Percentiles rank a stretch among this genome's conserved stretches.
phyloP scores from a whole-genome alignment of 2,888 invertebrate species.

The Heliconius sara region DNA sequence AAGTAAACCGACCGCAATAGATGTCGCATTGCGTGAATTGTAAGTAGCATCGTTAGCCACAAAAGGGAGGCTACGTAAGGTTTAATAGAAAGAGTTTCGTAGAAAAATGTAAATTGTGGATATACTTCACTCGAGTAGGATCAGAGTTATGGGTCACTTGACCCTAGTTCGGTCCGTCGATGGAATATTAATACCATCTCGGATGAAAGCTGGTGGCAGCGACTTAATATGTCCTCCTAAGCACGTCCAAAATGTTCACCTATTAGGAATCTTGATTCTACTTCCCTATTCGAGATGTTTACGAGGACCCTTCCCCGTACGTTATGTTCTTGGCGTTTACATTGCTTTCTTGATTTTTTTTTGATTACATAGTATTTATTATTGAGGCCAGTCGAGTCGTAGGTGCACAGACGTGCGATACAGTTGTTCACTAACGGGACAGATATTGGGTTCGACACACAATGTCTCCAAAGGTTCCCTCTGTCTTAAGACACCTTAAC shows the following conservation, averaged over 20 bases:
- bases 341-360: not conserved
- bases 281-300: slow-evolving; percentile 25
- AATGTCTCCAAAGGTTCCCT: no score
- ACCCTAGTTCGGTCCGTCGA: slow-evolving; percentile 63
- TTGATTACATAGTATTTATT: not conserved
- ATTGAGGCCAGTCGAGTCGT: no score
- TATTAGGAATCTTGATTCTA: slow-evolving; percentile 33
- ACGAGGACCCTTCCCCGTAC: not conserved
- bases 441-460: no score
- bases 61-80: slow-evolving; percentile 64
- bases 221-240: slow-evolving; percentile 48
- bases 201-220: slow-evolving; percentile 47
- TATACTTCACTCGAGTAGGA: slow-evolving; percentile 62
- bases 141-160: slow-evolving; percentile 74
- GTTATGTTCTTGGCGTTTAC: not conserved
- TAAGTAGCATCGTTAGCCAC: slow-evolving; percentile 61
- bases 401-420: no score
- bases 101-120: slow-evolving; percentile 70
- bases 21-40: slow-evolving; percentile 54
- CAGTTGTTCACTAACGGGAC: no score
- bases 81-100: slow-evolving; percentile 66
- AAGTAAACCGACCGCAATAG: slow-evolving; percentile 51
- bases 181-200: slow-evolving; percentile 69
- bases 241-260: slow-evolving; percentile 44
- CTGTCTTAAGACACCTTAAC: no score